Conservation (phyloP, 1,140 invertebrate species). For the Hydropsyche tenuis region DNA sequence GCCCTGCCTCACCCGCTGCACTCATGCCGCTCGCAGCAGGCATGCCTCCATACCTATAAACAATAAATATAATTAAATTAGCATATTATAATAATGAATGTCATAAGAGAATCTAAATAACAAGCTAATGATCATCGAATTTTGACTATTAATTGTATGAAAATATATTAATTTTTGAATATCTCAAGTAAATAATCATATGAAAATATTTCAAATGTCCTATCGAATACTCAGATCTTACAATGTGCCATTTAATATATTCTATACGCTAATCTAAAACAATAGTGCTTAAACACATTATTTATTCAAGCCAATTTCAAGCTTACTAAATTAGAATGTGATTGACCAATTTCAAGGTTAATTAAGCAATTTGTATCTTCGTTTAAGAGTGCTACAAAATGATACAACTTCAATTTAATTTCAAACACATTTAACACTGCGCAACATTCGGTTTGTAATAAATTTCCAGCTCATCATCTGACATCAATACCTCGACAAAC, state of each 20-base stretch:
- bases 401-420: too few species aligned
- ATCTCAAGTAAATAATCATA: too few species aligned
- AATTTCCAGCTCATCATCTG: neutral
- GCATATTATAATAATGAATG: neutral
- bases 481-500: neutral
- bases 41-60: constrained; percentile 62
- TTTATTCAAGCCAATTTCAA: constrained; percentile 5
- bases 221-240: too few species aligned
- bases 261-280: neutral
- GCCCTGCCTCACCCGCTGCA: constrained; percentile 54
- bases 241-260: too few species aligned
- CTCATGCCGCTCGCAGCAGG: constrained; percentile 63
- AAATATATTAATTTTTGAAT: too few species aligned
- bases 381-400: neutral
- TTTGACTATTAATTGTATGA: too few species aligned
- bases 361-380: neutral
- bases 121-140: too few species aligned
- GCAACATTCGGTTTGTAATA: too few species aligned
- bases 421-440: too few species aligned
- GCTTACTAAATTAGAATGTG: constrained; percentile 5
- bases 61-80: constrained; percentile 15
- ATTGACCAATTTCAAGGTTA: constrained; percentile 17
- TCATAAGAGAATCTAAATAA: too few species aligned
- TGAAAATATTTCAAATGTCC: too few species aligned
- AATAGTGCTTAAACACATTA: neutral